phyloP scores from a whole-genome alignment of 2,797 vertebrate genomes.

The Hyperoplus lanceolatus region DNA sequence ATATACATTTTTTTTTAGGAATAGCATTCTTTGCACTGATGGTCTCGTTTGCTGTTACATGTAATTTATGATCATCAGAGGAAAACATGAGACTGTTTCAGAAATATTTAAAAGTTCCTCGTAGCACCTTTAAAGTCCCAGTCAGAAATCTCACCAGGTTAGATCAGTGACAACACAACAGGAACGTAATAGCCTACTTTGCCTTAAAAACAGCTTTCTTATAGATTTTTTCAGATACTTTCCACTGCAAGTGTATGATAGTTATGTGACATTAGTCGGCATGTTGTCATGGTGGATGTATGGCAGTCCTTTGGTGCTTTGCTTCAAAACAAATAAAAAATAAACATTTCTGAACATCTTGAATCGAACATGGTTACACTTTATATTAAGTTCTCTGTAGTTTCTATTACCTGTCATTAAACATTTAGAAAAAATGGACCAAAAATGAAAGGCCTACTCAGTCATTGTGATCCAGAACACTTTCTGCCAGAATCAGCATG shows the following conservation, averaged over 20 bases:
- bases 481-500: no score
- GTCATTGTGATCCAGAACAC: no score
- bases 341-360: background rate
- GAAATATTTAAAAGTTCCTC: no score
- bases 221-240: no score
- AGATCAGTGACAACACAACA: conserved; percentile 1
- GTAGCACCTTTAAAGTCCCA: background rate
- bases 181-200: background rate
- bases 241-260: no score
- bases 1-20: no score
- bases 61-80: no score
- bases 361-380: conserved; percentile 48
- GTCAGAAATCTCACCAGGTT: conserved; percentile 10
- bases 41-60: no score
- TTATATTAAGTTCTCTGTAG: conserved; percentile 18
- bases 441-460: background rate
- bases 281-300: no score
- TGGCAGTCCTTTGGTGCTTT: background rate
- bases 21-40: no score
- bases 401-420: conserved; percentile 8
- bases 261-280: no score
- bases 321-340: background rate
- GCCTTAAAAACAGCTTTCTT: background rate
- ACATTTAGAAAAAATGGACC: background rate
- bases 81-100: no score